Conservation (phyloP, 2,797 vertebrate genomes). For the Epinephelus awoara region DNA sequence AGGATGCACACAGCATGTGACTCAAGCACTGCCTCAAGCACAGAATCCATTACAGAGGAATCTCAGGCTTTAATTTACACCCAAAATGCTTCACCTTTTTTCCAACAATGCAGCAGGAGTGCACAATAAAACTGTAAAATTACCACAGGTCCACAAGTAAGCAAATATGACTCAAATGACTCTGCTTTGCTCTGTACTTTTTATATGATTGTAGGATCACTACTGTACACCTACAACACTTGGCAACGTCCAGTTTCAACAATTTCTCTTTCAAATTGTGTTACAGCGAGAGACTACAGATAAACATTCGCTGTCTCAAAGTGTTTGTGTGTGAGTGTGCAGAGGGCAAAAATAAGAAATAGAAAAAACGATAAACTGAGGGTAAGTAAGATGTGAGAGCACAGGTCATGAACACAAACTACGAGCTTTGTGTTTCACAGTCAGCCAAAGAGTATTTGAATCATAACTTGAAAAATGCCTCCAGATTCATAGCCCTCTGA, state of each 20-base stretch:
- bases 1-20: constrained; percentile 26
- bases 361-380: background rate
- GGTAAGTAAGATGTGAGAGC: background rate
- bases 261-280: background rate
- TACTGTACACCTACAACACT: background rate
- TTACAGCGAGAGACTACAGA: constrained; percentile 9
- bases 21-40: background rate
- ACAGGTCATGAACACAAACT: background rate
- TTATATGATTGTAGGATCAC: background rate
- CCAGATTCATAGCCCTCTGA: constrained; percentile 12
- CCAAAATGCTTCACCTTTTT: background rate
- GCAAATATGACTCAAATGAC: background rate
- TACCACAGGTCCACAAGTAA: background rate
- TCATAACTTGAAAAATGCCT: constrained; percentile 12
- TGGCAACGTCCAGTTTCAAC: background rate
- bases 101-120: background rate
- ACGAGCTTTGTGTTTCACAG: constrained; percentile 19
- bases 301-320: background rate
- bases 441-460: constrained; percentile 14
- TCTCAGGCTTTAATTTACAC: background rate
- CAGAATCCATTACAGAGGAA: constrained; percentile 11
- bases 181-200: background rate
- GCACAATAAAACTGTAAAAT: background rate
- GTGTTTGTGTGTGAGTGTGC: background rate
- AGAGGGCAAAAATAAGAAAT: background rate